phyloP scores from a whole-genome alignment of 30 jellyfish, hydroid and myxozoan species.

The Aurelia sp. region DNA sequence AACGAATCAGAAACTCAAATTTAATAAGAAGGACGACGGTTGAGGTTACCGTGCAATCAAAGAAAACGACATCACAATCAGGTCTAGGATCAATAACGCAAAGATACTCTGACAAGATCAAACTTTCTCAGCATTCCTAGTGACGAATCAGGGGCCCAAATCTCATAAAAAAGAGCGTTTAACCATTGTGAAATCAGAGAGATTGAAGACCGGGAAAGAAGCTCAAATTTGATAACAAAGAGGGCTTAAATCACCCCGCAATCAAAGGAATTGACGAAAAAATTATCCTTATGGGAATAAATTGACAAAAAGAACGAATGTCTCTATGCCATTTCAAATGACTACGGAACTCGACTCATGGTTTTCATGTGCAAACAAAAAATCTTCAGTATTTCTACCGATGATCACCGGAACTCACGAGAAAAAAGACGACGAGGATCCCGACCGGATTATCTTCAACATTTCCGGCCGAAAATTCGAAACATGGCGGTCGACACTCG shows the following conservation, averaged over 20 bases:
- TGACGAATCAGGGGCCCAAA: too few species aligned
- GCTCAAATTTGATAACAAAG: background rate
- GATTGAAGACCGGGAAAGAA: too few species aligned
- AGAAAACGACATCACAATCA: background rate
- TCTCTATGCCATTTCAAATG: slow-evolving; percentile 73
- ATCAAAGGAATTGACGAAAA: background rate
- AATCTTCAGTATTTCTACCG: slow-evolving; percentile 88
- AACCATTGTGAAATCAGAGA: too few species aligned
- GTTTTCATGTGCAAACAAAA: slow-evolving; percentile 86
- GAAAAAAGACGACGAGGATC: slow-evolving; percentile 51
- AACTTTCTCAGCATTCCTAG: too few species aligned
- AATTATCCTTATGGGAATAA: background rate
- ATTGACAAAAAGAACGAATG: background rate
- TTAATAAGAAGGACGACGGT: background rate
- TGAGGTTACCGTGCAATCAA: background rate
- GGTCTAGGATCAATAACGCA: too few species aligned
- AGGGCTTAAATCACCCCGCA: background rate
- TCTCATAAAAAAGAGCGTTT: too few species aligned
- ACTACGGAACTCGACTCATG: slow-evolving; percentile 85
- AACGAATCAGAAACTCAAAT: too few species aligned
- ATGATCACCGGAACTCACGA: slow-evolving; percentile 37
- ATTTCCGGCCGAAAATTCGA: slow-evolving; percentile 95
- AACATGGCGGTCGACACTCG: slow-evolving; percentile 87
- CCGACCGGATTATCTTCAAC: slow-evolving; percentile 60
- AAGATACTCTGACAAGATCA: too few species aligned